Conservation (phyloP, 2,888 invertebrate species). For the Nycteola revayana region DNA sequence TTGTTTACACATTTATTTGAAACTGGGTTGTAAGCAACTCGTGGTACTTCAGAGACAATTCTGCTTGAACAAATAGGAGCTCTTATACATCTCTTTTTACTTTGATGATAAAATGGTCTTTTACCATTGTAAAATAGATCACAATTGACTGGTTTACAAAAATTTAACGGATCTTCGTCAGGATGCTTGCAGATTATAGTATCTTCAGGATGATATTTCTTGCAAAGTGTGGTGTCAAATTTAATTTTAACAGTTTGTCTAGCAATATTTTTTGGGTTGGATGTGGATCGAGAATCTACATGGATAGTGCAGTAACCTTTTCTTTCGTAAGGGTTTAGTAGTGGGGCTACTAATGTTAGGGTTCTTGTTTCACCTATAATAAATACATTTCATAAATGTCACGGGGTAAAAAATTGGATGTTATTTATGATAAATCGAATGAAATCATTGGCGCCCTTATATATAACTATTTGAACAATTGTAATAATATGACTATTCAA, state of each 20-base stretch:
- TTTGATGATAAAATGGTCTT: constrained; percentile 44
- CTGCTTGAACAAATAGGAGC: constrained; percentile 42
- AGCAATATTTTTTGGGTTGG: constrained; percentile 34
- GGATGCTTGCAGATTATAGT: constrained; percentile 40
- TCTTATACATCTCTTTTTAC: constrained; percentile 43
- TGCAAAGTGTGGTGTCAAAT: constrained; percentile 54
- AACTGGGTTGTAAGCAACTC: constrained; percentile 46
- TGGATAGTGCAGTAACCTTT: constrained; percentile 54
- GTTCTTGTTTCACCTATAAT: constrained; percentile 44
- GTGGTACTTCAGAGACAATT: constrained; percentile 30
- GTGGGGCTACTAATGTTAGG: constrained; percentile 54
- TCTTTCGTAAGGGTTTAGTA: constrained; percentile 51
- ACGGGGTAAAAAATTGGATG: too few species aligned
- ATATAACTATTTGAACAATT: too few species aligned
- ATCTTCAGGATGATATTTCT: constrained; percentile 21
- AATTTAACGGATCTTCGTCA: constrained; percentile 60
- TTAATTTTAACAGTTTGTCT: constrained; percentile 51
- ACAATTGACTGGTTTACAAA: constrained; percentile 64
- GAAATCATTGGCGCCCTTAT: too few species aligned
- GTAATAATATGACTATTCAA: too few species aligned
- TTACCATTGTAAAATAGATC: constrained; percentile 59
- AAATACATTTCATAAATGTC: too few species aligned
- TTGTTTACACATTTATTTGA: constrained; percentile 48
- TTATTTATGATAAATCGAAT: too few species aligned
- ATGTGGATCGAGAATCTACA: constrained; percentile 49